Percentiles rank a stretch among this genome's conserved stretches.
These are phyloP conservation scores for Spisula subtruncata DNA, from an alignment of 2,888 invertebrate species.

Conservation along the genomic window DNA sequence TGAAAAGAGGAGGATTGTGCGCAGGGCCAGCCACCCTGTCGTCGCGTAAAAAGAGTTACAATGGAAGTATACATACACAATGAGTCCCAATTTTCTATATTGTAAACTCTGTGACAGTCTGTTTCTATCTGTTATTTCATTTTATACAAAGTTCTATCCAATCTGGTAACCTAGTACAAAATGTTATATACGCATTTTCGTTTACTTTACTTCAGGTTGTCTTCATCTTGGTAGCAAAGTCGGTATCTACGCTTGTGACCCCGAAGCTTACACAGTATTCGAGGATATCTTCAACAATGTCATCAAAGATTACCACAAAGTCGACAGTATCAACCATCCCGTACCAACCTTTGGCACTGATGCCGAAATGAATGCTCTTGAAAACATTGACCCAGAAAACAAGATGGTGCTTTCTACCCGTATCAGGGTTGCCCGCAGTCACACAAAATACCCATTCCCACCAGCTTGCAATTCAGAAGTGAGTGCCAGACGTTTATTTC, in stretches of 20 bases:
- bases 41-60: no score
- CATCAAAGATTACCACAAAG: constrained; percentile 90
- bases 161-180: no score
- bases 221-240: constrained; percentile 77
- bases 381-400: constrained; percentile 94
- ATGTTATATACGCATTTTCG: no score
- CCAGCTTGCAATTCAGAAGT: constrained; percentile 93
- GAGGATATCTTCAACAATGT: constrained; percentile 98
- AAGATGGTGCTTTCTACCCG: constrained; percentile 91
- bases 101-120: no score
- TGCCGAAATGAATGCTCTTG: constrained; percentile 87
- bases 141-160: no score
- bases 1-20: no score
- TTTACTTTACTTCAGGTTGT: constrained; percentile 69
- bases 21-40: no score
- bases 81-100: no score
- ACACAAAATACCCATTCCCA: constrained; percentile 85
- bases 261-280: constrained; percentile 97
- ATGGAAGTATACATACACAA: no score
- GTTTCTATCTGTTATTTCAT: no score
- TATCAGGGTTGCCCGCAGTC: constrained; percentile 84
- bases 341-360: constrained; percentile 92
- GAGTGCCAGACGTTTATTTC: background rate
- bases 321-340: constrained; percentile 90
- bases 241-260: constrained; percentile 98